A percentile compares a stretch with the other conserved stretches of the same genome.
phyloP scores from a whole-genome alignment of 2,113 vertebrate species.

The Bubalus kerabau region DNA sequence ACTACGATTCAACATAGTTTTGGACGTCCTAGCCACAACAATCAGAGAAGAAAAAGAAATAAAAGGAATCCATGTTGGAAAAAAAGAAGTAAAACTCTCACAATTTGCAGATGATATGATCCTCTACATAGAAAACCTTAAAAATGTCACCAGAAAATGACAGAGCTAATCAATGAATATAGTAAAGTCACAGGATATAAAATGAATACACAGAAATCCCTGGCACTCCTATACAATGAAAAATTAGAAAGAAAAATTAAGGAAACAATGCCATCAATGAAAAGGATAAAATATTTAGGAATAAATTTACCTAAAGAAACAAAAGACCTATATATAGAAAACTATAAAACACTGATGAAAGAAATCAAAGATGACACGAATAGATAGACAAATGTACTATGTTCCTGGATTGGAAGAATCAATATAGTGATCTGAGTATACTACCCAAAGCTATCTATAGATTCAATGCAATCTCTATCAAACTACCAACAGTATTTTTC shows the following conservation, averaged over 20 bases:
- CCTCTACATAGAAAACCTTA: not conserved
- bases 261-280: not conserved
- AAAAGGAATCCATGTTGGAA: not conserved
- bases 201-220: not conserved
- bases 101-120: not conserved
- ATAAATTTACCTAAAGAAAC: not conserved
- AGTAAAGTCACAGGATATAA: not conserved
- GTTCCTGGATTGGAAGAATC: not conserved
- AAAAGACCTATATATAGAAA: not conserved
- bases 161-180: not conserved
- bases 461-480: not conserved
- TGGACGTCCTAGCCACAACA: not conserved
- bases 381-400: not conserved
- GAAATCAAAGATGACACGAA: not conserved
- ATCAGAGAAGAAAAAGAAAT: not conserved
- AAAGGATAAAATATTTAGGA: not conserved
- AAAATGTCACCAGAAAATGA: not conserved
- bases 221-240: not conserved
- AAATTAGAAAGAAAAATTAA: not conserved
- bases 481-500: not conserved
- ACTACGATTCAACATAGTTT: not conserved
- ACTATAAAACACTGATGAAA: not conserved
- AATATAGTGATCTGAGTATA: not conserved
- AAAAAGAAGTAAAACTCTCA: not conserved
- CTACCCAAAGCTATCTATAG: not conserved